These are phyloP conservation scores for Cossypha dichroa DNA, from an alignment of 2,797 vertebrate species.

Conservation along the genomic window DNA sequence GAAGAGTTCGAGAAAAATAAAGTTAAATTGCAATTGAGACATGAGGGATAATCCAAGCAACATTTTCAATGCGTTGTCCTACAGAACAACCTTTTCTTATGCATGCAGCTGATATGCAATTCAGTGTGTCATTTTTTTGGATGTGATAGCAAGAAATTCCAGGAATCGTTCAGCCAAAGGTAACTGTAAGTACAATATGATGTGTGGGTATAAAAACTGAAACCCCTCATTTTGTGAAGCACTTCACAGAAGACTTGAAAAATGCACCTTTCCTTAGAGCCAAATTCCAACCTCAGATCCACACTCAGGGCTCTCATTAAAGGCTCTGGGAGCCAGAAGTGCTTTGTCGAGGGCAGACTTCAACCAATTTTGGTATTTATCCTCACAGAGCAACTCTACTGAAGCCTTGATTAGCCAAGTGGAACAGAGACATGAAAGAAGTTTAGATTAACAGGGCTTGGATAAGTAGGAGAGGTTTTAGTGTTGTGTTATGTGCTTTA, in stretches of 20 bases:
- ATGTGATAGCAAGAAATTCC: slow-evolving; percentile 56
- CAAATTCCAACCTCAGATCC: slow-evolving; percentile 58
- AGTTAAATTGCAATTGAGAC: neutral
- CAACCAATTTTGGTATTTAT: slow-evolving; percentile 41
- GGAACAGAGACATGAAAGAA: slow-evolving; percentile 62
- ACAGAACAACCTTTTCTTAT: slow-evolving; percentile 6
- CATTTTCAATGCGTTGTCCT: slow-evolving; percentile 8
- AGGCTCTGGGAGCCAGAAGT: slow-evolving; percentile 36
- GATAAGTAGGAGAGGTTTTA: slow-evolving; percentile 52
- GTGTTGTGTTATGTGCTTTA: slow-evolving; percentile 46
- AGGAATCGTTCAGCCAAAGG: slow-evolving; percentile 64
- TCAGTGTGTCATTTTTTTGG: slow-evolving; percentile 61
- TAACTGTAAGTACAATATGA: slow-evolving; percentile 53
- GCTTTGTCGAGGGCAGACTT: slow-evolving; percentile 34
- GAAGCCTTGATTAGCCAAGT: slow-evolving; percentile 64
- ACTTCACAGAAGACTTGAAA: slow-evolving; percentile 55
- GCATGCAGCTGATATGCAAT: slow-evolving; percentile 28
- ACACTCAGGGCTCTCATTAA: slow-evolving; percentile 27
- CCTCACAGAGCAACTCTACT: slow-evolving; percentile 15
- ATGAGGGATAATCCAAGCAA: neutral
- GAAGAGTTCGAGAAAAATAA: neutral
- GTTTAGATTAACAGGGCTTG: slow-evolving; percentile 63
- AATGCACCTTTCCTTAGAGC: slow-evolving; percentile 45
- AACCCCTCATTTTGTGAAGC: slow-evolving; percentile 35
- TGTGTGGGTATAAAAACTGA: slow-evolving; percentile 56